Percentiles rank a stretch among this genome's conserved stretches.
These are phyloP conservation scores for Melanotaenia parkinsoni DNA, from an alignment of 2,797 vertebrate genomes.

Conservation along the genomic window DNA sequence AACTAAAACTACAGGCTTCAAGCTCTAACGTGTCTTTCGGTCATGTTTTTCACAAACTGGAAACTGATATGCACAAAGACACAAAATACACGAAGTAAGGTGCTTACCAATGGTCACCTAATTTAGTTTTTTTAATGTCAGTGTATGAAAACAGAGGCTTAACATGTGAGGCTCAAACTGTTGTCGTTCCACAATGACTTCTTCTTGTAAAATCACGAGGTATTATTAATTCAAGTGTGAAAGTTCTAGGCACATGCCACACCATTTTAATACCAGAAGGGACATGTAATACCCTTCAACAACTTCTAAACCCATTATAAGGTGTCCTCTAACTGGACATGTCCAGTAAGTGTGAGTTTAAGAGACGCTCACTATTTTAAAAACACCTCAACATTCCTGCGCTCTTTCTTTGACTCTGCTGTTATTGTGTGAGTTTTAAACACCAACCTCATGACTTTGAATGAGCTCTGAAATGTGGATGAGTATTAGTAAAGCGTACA, in stretches of 20 bases:
- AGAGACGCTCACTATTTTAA: background rate
- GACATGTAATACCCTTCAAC: background rate
- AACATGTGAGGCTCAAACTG: background rate
- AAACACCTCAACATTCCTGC: background rate
- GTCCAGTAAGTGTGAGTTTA: background rate
- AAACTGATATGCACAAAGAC: background rate
- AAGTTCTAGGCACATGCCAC: background rate
- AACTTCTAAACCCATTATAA: background rate
- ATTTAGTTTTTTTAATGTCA: background rate
- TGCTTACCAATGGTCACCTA: background rate
- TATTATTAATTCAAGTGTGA: background rate
- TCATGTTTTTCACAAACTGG: conserved; percentile 16
- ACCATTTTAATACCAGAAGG: background rate
- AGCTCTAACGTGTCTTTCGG: conserved; percentile 15
- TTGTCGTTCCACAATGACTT: background rate
- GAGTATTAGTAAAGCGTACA: conserved; percentile 4
- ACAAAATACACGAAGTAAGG: background rate
- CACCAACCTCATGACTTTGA: conserved; percentile 7
- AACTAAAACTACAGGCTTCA: conserved; percentile 45
- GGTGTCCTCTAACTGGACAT: background rate
- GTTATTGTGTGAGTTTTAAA: background rate
- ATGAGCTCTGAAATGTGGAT: conserved; percentile 21
- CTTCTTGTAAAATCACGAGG: background rate
- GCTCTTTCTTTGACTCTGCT: background rate
- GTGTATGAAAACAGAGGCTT: background rate